These are phyloP conservation scores for Cyclophora albipunctata DNA, from an alignment of 2,888 invertebrate species.

Conservation along the genomic window DNA sequence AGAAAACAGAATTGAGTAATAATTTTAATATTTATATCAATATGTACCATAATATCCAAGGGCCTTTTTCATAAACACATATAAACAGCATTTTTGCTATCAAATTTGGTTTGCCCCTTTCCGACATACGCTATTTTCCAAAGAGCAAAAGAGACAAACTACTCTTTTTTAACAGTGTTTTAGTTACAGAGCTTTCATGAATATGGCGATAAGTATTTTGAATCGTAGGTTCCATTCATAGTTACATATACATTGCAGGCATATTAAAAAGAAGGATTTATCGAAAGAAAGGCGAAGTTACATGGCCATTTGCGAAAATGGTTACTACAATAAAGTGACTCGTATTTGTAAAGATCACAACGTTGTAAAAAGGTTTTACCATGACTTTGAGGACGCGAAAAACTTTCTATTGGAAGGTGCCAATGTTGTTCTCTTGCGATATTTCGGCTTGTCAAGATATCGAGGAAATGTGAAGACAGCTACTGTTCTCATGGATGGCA, in stretches of 20 bases:
- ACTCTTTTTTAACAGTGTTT: no score
- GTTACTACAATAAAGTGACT: conserved; percentile 73
- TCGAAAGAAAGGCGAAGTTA: conserved; percentile 72
- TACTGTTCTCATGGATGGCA: conserved; percentile 76
- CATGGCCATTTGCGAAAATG: conserved; percentile 68
- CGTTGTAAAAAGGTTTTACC: conserved; percentile 63
- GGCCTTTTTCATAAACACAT: no score
- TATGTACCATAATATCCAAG: neutral
- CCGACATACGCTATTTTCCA: no score
- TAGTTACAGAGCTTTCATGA: no score
- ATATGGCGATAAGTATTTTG: neutral
- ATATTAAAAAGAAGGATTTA: conserved; percentile 52
- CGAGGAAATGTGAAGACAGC: conserved; percentile 72
- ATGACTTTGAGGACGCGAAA: conserved; percentile 62
- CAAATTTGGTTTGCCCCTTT: no score
- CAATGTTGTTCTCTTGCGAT: conserved; percentile 76
- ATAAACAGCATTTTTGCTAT: no score
- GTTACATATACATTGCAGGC: conserved; percentile 32
- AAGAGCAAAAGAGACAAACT: no score
- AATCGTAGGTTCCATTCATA: no score
- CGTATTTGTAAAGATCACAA: conserved; percentile 60
- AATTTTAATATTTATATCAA: conserved; percentile 1
- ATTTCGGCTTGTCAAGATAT: conserved; percentile 71
- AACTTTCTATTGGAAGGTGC: conserved; percentile 78
- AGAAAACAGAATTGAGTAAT: conserved; percentile 77